Base-by-base conservation (phyloP, 2,113 vertebrate genomes). In the Smithornis capensis region DNA sequence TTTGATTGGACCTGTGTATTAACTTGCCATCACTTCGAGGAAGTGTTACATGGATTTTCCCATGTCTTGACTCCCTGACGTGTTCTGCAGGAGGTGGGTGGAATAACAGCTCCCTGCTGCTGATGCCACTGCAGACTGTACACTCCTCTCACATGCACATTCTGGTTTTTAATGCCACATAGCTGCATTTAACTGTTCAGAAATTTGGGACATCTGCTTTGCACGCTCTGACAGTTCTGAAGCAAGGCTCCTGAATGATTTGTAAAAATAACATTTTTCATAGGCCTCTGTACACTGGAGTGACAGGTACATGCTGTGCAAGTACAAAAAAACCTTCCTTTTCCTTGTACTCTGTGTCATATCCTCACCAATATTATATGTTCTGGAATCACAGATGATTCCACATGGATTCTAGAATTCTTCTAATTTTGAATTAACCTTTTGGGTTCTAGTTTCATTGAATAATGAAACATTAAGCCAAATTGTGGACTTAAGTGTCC, bases 1-100 rank as follows among this genome's bases (percentile, higher is more conserved):
- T 91, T 86, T 92, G 86, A 90, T 84, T 95, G 90, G 76, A 78
- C 83, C 88, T 75, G 49, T 3, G 42, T 67, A 65, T 79, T 92
- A 93, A 84, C 64, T 94, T 95, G 90, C 92, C 88, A 79, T 92
- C 73, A 40, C 76, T 92, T 87, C 68, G 71, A 65, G 93, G 76
- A 96, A 75, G 88, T 75, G 93, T 95, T 94, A 42, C 93, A 84
- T 17, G 27, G 92, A 68, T 92, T 81, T 87, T 78, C n/a, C 70
- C 16, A 14, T 49, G 83, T 68, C 86, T 79, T 19, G 83, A 49
- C 85, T 90, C 74, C 83, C 88, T 92, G 94, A 86, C 29, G 6
- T 62, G 76, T 60, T 93, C 65, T 68, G 76, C 83, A 79, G 93
- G 88, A 64, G 75, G 45, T 4, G 7, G n/a, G 47, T n/a, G 45